phyloP scores from a whole-genome alignment of 2,888 invertebrate genomes.

The Nephrotoma guestfalica region DNA sequence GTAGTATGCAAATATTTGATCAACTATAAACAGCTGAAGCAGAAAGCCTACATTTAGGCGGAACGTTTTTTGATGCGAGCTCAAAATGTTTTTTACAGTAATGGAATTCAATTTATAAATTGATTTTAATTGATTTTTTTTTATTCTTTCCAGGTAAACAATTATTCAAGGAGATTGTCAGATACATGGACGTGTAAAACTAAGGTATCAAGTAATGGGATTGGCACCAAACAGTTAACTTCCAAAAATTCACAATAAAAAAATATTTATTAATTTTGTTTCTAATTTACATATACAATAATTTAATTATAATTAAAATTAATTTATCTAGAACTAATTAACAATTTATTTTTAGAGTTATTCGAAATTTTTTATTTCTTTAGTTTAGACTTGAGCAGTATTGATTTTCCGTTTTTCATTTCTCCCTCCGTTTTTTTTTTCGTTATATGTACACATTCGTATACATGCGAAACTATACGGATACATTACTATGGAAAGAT shows the following conservation, averaged over 20 bases:
- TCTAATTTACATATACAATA: not conserved
- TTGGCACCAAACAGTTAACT: too few relatives aligned
- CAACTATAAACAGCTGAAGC: too few relatives aligned
- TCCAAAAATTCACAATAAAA: not conserved
- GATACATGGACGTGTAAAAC: too few relatives aligned
- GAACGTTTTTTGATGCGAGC: too few relatives aligned
- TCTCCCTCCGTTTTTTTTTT: not conserved
- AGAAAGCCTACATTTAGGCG: too few relatives aligned
- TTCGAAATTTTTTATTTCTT: not conserved
- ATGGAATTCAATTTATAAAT: too few relatives aligned
- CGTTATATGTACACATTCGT: not conserved
- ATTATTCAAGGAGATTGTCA: too few relatives aligned
- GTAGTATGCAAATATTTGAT: too few relatives aligned
- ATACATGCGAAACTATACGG: not conserved
- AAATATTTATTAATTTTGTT: not conserved
- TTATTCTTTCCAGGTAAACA: too few relatives aligned
- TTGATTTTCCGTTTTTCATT: not conserved
- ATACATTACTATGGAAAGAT: not conserved
- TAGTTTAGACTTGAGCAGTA: not conserved
- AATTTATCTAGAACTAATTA: not conserved
- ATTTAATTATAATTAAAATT: not conserved
- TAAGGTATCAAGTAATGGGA: too few relatives aligned
- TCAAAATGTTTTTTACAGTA: too few relatives aligned
- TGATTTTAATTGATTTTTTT: too few relatives aligned
- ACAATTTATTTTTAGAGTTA: not conserved